Evolutionary conservation across 2,888 invertebrate species (phyloP), one percentile per base, ranked within the genome.

Genomic region (Pocota personata): DNA sequence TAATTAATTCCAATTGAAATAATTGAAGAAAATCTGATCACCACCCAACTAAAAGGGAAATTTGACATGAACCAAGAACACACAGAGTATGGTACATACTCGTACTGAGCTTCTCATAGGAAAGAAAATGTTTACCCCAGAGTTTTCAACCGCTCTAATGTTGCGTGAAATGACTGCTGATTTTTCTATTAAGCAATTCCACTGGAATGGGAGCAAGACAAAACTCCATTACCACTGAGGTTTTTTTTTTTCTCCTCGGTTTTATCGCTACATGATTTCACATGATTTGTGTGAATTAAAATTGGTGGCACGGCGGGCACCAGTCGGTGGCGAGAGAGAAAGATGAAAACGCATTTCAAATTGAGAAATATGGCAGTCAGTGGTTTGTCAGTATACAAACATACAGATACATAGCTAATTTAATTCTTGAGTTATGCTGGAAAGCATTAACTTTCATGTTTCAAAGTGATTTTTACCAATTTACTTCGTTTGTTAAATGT

Each of bases 181-280:
- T 82, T 82, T 86, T 86, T 72, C 82, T 86, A 72, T 86, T 86
- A 86, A 86, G 82, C 86, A 86, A 86, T 86, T 82, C 82, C 76
- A 71, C 46, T 21, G 86, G 86, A 86, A 86, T 82, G 76, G 67
- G 86, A 86, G 76, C 86, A 82, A 76, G 32, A 76, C 24, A 86
- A 82, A 79, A 86, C 72, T 80, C 67, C 82, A 77, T 86, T 82
- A 82, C 72, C 82, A 77, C 71, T 24, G 67, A 46, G 32, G 55
- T 67, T 35, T 67, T 60, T 30, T 62, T 32, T 69, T 66, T 55
- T 30, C 5, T 37, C 27, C 55, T 35, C 16, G 2, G 7, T 37
- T 64, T 0, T 46, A 32, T 43, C 21, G 69, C 24, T 60, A 16
- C 57, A 71, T 75, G 79, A 84, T 84, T 84, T 84, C 80, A 84